phyloP scores from a whole-genome alignment of 2,113 vertebrate species.

The Morphnarchus princeps region DNA sequence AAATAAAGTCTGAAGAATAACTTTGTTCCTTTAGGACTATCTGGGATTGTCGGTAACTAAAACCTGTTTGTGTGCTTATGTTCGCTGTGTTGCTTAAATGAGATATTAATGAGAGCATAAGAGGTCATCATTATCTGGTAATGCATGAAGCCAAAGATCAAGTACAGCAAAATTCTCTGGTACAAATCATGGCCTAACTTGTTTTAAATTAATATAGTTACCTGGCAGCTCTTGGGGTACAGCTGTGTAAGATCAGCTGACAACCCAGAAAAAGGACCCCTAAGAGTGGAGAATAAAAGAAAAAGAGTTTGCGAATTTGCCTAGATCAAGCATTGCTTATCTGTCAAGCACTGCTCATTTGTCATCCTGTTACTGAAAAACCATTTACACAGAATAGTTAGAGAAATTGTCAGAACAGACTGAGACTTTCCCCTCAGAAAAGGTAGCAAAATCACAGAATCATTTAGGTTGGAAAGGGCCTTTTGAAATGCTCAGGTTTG shows the following conservation, averaged over 20 bases:
- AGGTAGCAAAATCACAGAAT: neutral
- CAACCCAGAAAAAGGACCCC: neutral
- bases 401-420: neutral
- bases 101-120: neutral
- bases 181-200: neutral
- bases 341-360: neutral
- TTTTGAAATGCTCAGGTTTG: neutral
- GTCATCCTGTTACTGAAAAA: neutral
- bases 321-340: neutral
- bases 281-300: neutral
- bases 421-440: neutral
- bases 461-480: neutral
- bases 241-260: neutral
- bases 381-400: neutral
- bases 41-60: neutral
- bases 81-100: neutral
- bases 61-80: neutral
- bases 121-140: neutral
- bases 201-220: neutral
- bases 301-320: neutral
- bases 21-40: neutral
- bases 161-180: neutral
- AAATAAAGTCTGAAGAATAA: neutral
- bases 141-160: neutral
- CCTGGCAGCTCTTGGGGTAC: neutral